phyloP scores from a whole-genome alignment of 1,140 invertebrate species.

The Brachionus rubens region DNA sequence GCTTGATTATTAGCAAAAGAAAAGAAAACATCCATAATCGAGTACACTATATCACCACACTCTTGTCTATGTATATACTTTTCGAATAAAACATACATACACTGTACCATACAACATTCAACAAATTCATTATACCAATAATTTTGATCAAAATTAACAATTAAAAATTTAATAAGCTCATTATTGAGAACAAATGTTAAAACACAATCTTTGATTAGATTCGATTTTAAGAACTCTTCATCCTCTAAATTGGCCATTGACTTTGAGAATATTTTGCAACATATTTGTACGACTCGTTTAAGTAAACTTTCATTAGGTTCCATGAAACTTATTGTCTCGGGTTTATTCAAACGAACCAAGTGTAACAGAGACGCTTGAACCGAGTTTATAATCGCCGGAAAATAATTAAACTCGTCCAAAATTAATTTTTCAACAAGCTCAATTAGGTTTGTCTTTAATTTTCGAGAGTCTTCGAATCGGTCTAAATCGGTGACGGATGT shows the following conservation, averaged over 20 bases:
- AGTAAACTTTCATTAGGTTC: neutral
- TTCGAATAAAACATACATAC: slow-evolving; percentile 26
- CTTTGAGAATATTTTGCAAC: slow-evolving; percentile 6
- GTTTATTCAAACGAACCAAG: neutral
- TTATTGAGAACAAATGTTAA: slow-evolving; percentile 34
- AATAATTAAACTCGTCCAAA: slow-evolving; percentile 38
- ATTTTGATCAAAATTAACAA: neutral
- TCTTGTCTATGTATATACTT: neutral
- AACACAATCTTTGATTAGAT: neutral
- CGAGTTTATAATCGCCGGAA: slow-evolving; percentile 33
- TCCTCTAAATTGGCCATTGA: slow-evolving; percentile 14
- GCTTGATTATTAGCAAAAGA: slow-evolving; percentile 16
- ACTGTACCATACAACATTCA: slow-evolving; percentile 12
- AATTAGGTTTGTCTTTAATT: slow-evolving; percentile 6
- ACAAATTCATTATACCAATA: slow-evolving; percentile 16
- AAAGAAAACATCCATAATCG: slow-evolving; percentile 23
- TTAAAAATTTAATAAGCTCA: slow-evolving; percentile 1
- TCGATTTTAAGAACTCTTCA: neutral
- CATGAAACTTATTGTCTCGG: neutral
- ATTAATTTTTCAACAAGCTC: slow-evolving; percentile 17
- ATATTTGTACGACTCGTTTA: neutral
- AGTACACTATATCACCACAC: neutral
- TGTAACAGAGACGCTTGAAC: slow-evolving; percentile 28
- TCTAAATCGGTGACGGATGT: slow-evolving; percentile 1
- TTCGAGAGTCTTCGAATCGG: neutral